Evolutionary conservation across 2,797 vertebrate species (phyloP), one percentile per base, ranked within the genome.

Genomic region (Perodicticus potto): DNA sequence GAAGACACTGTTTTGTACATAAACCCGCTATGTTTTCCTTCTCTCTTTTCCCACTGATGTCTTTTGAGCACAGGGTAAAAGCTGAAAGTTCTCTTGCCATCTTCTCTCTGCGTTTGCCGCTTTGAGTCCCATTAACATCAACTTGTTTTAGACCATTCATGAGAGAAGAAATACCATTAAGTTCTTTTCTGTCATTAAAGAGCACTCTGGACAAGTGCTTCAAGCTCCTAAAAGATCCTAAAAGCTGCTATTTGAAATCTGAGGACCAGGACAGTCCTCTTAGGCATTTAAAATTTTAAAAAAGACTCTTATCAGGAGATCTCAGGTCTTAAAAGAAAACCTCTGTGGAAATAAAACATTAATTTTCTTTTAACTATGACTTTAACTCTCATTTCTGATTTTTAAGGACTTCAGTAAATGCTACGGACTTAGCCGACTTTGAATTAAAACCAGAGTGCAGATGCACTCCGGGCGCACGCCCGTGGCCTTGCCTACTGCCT

Each of bases 281-380:
- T 57, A 63, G 70, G 82, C 80, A 86, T 90, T 97, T 97, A 88
- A 97, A 93, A 40, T 91, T 61, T 96, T 59, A 97, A 89, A 61
- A 94, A 96, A 97, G 37, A 65, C 17, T 22, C 96, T 96, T 93
- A 55, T 81, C 95, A 95, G 95, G 93, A 93, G 96, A 96, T 29
- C 94, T 95, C 94, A 94, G n/a, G 61, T 67, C 91, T 82, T 57
- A 45, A 87, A 89, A 49, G 80, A 98, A 86, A 86, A 86, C 76
- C 23, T 97, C 89, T 90, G 74, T 96, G 94, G 96, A 97, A 98
- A 98, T 86, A 94, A 94, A 94, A 97, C 84, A 95, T 95, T 98
- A 98, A 98, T 97, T 97, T 98, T 95, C 92, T 98, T 98, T 98
- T 96, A 32, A 77, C 89, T 97, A 69, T 96, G 92, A 95, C 92